phyloP scores from a whole-genome alignment of 1,140 invertebrate species.

The Neoseiulus cucumeris region DNA sequence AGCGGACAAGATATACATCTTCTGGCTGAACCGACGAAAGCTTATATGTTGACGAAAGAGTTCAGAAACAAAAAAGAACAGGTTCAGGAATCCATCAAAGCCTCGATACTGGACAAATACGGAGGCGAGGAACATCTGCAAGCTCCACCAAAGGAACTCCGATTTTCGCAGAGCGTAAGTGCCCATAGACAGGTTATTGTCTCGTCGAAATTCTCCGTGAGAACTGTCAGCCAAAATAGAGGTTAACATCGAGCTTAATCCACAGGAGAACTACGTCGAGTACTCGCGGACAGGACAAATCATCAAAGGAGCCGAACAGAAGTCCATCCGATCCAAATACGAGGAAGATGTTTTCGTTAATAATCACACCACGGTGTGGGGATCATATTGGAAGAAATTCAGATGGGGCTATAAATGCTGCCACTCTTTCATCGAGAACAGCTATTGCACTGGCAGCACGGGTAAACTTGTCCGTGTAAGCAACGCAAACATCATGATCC shows the following conservation, averaged over 20 bases:
- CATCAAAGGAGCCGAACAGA: conserved; percentile 64
- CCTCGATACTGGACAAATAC: conserved; percentile 60
- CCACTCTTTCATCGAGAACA: conserved; percentile 68
- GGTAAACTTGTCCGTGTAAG: conserved; percentile 33
- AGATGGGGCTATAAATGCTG: conserved; percentile 93
- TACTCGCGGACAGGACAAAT: conserved; percentile 82
- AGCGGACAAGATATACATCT: conserved; percentile 87
- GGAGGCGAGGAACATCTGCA: conserved; percentile 79
- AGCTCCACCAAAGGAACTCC: conserved; percentile 55
- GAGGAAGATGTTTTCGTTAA: conserved; percentile 83
- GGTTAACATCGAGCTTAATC: too few relatives aligned
- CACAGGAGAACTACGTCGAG: conserved; percentile 72
- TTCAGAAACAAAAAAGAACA: conserved; percentile 72
- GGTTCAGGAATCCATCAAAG: conserved; percentile 50
- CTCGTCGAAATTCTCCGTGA: too few relatives aligned
- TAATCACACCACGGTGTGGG: conserved; percentile 86
- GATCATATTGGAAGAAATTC: conserved; percentile 77
- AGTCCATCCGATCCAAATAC: conserved; percentile 63
- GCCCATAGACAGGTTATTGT: too few relatives aligned
- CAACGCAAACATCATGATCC: too few relatives aligned
- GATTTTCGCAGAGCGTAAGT: conserved; percentile 62
- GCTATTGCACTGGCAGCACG: conserved; percentile 50
- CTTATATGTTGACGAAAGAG: conserved; percentile 73
- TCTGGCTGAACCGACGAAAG: conserved; percentile 88
- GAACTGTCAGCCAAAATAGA: too few relatives aligned